Evolutionary conservation across 2,113 vertebrate species (phyloP), one percentile per base, ranked within the genome.

Genomic region (Sebastes schlegelii): DNA sequence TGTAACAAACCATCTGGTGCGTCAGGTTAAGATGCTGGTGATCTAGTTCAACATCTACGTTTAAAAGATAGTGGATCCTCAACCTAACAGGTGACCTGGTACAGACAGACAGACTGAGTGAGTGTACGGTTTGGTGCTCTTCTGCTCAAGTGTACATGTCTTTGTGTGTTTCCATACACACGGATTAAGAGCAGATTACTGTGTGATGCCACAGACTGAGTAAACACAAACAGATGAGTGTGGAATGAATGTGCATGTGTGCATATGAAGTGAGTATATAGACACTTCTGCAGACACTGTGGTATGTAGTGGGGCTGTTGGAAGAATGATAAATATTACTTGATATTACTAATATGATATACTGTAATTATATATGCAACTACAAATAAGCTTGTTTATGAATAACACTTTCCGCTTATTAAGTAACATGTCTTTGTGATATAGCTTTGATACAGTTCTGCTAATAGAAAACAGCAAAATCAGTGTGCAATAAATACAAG

Each of bases 201-300:
- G 85, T 13, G 76, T 51, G 64, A 69, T 60, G 67, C 72, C 63
- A 69, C 69, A 73, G 79, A 77, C 63, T 64, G 65, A 75, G 83
- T 61, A 82, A 93, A 92, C 83, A 83, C 71, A 87, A 82, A 86
- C 78, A 86, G 74, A 88, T 45, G 77, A 74, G 82, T 12, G 45
- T 40, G 40, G 63, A 64, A 61, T 74, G 62, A 77, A 64, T 58
- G 79, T 46, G 68, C 52, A 51, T 65, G 76, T 68, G 69, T 68
- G 43, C 42, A 16, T 45, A 43, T 23, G 43, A 72, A 54, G 65
- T 66, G 67, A 84, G 66, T 75, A 61, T 51, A 46, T 19, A 21
- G 49, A 82, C 1, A 43, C 1, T 54, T 19, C 76, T 76, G 63
- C 75, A 57, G 55, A 67, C 43, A 64, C 62, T 52, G 10, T 42